phyloP scores from a whole-genome alignment of 1,140 invertebrate genomes.

The Cydia fagiglandana region DNA sequence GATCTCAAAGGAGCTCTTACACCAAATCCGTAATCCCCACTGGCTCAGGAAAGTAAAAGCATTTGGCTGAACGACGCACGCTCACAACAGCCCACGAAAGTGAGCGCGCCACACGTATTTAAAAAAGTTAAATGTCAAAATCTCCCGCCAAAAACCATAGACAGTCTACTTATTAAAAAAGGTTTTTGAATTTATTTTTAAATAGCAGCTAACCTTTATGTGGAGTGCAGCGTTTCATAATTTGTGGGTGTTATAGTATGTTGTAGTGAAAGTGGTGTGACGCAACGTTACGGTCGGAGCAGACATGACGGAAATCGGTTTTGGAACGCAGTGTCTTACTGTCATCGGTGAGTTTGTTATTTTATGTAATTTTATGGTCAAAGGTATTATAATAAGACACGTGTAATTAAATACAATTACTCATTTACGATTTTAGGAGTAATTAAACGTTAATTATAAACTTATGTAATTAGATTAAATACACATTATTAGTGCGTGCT shows the following conservation, averaged over 20 bases:
- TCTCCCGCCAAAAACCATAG: constrained; percentile 55
- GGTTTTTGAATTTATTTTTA: constrained; percentile 46
- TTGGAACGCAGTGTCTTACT: constrained; percentile 62
- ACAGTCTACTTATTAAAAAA: constrained; percentile 40
- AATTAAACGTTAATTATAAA: too few species aligned
- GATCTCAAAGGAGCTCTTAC: constrained; percentile 5
- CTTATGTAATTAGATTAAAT: too few species aligned
- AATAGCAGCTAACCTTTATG: constrained; percentile 31
- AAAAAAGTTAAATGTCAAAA: constrained; percentile 44
- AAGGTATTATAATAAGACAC: not conserved
- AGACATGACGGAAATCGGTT: constrained; percentile 62
- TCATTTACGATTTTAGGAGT: too few species aligned
- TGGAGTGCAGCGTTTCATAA: constrained; percentile 55
- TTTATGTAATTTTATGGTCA: constrained; percentile 33
- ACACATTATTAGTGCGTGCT: too few species aligned
- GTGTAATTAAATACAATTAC: not conserved
- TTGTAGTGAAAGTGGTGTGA: constrained; percentile 74
- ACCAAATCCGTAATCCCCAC: constrained; percentile 55
- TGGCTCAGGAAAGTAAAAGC: constrained; percentile 72
- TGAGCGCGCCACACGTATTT: constrained; percentile 62
- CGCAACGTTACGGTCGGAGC: constrained; percentile 68
- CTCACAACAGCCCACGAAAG: constrained; percentile 65
- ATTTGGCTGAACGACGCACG: constrained; percentile 48
- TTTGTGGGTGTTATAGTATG: constrained; percentile 60
- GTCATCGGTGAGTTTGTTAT: constrained; percentile 59